Conservation (phyloP, 2,888 invertebrate genomes). For the Bruchidius siliquastri region DNA sequence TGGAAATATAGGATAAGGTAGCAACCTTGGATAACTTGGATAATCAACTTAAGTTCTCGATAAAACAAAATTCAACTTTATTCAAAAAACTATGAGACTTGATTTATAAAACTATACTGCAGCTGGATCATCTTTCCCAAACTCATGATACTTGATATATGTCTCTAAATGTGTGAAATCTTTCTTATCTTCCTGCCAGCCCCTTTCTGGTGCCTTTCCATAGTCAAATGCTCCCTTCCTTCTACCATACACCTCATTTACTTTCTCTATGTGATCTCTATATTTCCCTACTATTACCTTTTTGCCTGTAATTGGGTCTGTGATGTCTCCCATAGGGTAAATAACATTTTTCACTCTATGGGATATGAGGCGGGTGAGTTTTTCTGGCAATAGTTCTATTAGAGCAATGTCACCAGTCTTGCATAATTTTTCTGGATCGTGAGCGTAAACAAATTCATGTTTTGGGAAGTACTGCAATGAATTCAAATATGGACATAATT, state of each 20-base stretch:
- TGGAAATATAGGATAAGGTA: no score
- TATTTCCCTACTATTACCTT: slow-evolving; percentile 69
- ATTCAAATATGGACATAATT: slow-evolving; percentile 1
- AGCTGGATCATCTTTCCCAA: slow-evolving; percentile 70
- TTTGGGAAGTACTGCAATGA: slow-evolving; percentile 68
- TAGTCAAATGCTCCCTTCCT: slow-evolving; percentile 67
- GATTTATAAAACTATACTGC: slow-evolving; percentile 50
- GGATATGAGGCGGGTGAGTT: slow-evolving; percentile 70
- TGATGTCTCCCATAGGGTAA: slow-evolving; percentile 77
- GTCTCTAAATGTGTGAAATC: slow-evolving; percentile 76
- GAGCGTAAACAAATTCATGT: slow-evolving; percentile 67
- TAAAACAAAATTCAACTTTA: no score
- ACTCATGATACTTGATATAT: slow-evolving; percentile 74
- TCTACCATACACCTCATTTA: slow-evolving; percentile 66
- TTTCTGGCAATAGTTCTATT: slow-evolving; percentile 67
- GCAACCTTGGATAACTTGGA: no score
- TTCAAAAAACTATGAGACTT: no score
- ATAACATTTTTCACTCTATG: slow-evolving; percentile 76
- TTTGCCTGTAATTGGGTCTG: slow-evolving; percentile 81
- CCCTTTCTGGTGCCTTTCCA: slow-evolving; percentile 70
- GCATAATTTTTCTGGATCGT: slow-evolving; percentile 72
- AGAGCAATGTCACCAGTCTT: slow-evolving; percentile 81
- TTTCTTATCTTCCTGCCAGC: slow-evolving; percentile 75
- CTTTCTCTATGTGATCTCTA: slow-evolving; percentile 68
- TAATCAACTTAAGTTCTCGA: no score